phyloP scores from a whole-genome alignment of 2,888 invertebrate species.

The Sisyra terminalis region DNA sequence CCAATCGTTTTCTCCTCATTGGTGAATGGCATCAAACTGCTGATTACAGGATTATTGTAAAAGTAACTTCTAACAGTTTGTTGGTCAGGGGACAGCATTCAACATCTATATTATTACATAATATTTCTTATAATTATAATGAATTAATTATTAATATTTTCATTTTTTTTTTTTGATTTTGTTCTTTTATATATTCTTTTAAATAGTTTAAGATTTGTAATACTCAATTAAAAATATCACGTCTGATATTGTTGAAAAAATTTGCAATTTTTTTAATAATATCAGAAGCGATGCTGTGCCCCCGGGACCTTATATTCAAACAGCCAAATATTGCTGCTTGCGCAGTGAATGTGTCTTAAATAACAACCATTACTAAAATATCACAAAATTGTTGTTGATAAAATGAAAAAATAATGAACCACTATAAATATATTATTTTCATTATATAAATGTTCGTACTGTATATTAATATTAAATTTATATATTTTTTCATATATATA shows the following conservation, averaged over 20 bases:
- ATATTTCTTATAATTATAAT: too few relatives aligned
- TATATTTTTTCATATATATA: conserved; percentile 13
- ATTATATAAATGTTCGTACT: conserved; percentile 14
- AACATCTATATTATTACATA: too few relatives aligned
- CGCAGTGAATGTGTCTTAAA: conserved; percentile 25
- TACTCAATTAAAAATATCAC: too few relatives aligned
- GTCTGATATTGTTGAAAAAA: too few relatives aligned
- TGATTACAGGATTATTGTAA: conserved; percentile 28
- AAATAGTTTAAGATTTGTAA: too few relatives aligned
- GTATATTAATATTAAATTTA: conserved; percentile 8
- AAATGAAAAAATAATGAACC: conserved; percentile 34
- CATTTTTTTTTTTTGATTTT: not conserved
- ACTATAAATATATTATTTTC: conserved; percentile 23
- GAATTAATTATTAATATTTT: conserved; percentile 1
- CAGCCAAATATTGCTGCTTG: not conserved
- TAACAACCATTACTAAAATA: conserved; percentile 38
- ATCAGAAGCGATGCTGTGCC: too few relatives aligned
- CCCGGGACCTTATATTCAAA: too few relatives aligned
- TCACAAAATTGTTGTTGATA: conserved; percentile 37
- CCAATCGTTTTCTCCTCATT: too few relatives aligned
- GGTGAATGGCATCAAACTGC: not conserved
- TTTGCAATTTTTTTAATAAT: too few relatives aligned
- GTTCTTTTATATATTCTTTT: too few relatives aligned
- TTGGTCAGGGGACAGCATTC: too few relatives aligned
- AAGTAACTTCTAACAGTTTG: conserved; percentile 24